Percentiles rank a stretch among this genome's conserved stretches.
These are phyloP conservation scores for Notarius lentiginosus DNA, from an alignment of 2,113 vertebrate species.

Conservation along the genomic window DNA sequence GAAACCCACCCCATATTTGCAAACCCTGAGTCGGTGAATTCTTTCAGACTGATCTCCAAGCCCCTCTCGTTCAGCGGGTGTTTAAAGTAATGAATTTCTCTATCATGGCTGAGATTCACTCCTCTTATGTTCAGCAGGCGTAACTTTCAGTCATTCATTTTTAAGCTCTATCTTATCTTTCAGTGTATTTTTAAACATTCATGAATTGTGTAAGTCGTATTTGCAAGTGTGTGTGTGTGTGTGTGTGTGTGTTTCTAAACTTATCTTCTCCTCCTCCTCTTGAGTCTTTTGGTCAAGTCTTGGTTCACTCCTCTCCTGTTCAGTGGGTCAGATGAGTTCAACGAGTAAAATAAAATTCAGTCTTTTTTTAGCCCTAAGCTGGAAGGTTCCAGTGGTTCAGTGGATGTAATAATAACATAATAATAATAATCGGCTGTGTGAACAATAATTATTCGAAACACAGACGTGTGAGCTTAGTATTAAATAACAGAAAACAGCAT, in stretches of 20 bases:
- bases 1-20: not conserved
- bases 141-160: not conserved
- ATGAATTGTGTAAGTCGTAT: not conserved
- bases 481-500: not conserved
- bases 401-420: not conserved
- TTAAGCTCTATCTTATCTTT: not conserved
- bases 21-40: not conserved
- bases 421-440: not conserved
- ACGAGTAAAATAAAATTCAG: not conserved
- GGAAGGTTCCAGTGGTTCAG: not conserved
- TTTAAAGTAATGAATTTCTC: not conserved
- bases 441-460: not conserved
- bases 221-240: no score
- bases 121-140: not conserved
- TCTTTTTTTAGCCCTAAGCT: not conserved
- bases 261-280: not conserved
- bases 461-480: not conserved
- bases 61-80: no score
- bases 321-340: not conserved
- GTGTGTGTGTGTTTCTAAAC: not conserved
- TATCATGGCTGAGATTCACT: not conserved
- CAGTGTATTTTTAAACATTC: slow-evolving; percentile 1
- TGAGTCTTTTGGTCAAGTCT: not conserved
- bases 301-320: not conserved
- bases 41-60: not conserved